phyloP scores from a whole-genome alignment of 2,113 vertebrate species.

The Nannospalax galili region DNA sequence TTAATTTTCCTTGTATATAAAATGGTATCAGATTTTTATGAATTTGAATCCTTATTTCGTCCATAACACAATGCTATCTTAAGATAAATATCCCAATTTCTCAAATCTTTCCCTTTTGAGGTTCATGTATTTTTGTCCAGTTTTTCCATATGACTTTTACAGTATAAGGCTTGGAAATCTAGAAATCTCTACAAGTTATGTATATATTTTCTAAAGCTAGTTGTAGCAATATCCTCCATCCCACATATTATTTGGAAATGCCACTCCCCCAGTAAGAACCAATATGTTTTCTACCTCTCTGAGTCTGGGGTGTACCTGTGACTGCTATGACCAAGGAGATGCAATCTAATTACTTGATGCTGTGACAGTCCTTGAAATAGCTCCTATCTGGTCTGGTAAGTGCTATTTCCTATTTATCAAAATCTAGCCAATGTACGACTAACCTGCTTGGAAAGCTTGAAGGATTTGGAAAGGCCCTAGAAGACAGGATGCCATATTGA shows the following conservation, averaged over 20 bases:
- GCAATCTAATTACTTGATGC: background rate
- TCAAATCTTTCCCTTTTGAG: background rate
- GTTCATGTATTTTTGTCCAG: background rate
- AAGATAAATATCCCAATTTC: constrained; percentile 4
- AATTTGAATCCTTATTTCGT: constrained; percentile 20
- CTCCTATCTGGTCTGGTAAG: constrained; percentile 1
- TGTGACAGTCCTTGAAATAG: constrained; percentile 10
- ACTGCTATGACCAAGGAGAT: constrained; percentile 45
- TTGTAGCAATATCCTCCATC: constrained; percentile 4
- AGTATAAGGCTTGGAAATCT: background rate
- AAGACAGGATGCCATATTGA: background rate
- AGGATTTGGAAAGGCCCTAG: background rate
- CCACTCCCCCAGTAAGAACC: background rate
- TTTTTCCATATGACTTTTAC: constrained; percentile 20
- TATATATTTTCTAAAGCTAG: constrained; percentile 25
- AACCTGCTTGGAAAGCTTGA: constrained; percentile 23
- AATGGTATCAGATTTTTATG: constrained; percentile 37
- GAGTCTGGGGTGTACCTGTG: constrained; percentile 1
- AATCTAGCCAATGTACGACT: constrained; percentile 9
- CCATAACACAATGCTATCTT: background rate
- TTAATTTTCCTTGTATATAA: constrained; percentile 26
- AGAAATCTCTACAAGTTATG: constrained; percentile 3
- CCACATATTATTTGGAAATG: background rate
- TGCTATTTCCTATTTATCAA: constrained; percentile 26
- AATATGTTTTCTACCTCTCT: constrained; percentile 26